A percentile compares a stretch with the other conserved stretches of the same genome.
Evolutionary conservation across 2,113 vertebrate genomes (phyloP).

Genomic region (Alexandromys fortis): DNA sequence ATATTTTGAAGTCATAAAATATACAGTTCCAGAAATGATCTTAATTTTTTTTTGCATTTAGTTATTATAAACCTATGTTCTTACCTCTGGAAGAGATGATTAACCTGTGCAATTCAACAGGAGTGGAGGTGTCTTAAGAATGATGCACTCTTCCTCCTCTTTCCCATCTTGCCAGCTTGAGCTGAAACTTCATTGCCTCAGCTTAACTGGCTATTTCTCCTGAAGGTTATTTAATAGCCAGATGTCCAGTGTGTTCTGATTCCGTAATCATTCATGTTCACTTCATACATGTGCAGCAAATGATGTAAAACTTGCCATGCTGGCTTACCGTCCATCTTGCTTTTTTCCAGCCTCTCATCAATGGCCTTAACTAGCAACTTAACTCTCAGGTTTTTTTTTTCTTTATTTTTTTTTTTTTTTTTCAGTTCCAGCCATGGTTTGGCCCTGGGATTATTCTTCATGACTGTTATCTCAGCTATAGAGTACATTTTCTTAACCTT

Average conservation of each 20-base stretch:
- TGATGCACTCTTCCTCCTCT: neutral
- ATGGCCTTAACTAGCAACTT: neutral
- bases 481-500: neutral
- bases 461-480: neutral
- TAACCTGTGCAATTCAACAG: neutral
- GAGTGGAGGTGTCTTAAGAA: neutral
- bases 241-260: too few species aligned
- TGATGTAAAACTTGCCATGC: neutral
- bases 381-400: neutral
- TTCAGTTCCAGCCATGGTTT: neutral
- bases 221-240: neutral
- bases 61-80: neutral
- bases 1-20: slow-evolving; percentile 42
- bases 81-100: neutral
- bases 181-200: neutral
- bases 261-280: neutral
- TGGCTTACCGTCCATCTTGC: neutral
- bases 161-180: neutral
- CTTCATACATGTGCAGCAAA: neutral
- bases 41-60: slow-evolving; percentile 21
- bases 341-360: neutral
- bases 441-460: neutral
- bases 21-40: neutral
- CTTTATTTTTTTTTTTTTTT: neutral
- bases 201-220: neutral